Base-by-base conservation (phyloP, 2,113 vertebrate species). In the Geococcyx californianus region DNA sequence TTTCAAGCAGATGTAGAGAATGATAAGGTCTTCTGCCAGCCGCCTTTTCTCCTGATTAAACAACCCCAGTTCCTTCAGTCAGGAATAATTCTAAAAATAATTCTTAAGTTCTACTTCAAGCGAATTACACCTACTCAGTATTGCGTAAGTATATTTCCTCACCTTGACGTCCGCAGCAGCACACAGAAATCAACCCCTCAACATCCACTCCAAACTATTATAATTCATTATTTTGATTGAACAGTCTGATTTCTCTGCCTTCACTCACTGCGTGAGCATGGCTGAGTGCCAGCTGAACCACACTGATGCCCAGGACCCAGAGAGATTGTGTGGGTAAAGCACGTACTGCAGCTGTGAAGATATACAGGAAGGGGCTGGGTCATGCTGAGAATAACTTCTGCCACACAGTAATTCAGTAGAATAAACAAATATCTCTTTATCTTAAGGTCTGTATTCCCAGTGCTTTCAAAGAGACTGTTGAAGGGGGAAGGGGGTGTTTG, bases 271-370 rank as follows among this genome's bases (percentile, higher is more conserved):
- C 36, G 15, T 24, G 52, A 89, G 34, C 64, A n/a, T 18, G 79
- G 73, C 87, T 94, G 83, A 93, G 59, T 73, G 60, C 81, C 94
- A 92, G 67, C 42, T 87, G 84, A 89, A 89, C 78, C 75, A 40
- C 64, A 70, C 9, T 0, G 0, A 63, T 66, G 52, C 60, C 85
- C 51, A 62, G 16, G 44, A 67, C 75, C 47, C 64, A 58, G 72
- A 38, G 51, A 94, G 60, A 84, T 70, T 38, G 5, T 54, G 74
- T 62, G 56, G 67, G 34, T 83, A 81, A 63, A 75, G 72, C 60
- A 78, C 1, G 0, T 33, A 40, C 47, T 78, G 68, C 82, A 95
- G 78, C 87, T 76, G 56, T 36, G 76, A 51, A 90, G 78, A 47
- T 70, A 72, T 54, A 85, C 33, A 74, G 69, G 62, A 93, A 91